These are phyloP conservation scores for Porites australiensis DNA, from an alignment of 64 coral and sea anemone genomes.

Conservation along the genomic window DNA sequence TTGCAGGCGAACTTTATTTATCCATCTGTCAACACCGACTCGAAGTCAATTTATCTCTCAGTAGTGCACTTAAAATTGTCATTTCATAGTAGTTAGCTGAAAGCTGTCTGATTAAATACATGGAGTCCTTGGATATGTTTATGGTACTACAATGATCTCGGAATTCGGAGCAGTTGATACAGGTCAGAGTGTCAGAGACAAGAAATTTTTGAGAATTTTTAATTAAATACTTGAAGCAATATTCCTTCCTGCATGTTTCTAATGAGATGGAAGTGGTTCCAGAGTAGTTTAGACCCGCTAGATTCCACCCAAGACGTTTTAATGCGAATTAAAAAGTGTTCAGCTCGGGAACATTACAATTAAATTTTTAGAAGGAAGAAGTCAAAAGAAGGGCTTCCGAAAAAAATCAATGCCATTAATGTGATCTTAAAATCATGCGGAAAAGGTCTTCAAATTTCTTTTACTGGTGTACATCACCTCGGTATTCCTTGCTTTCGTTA, in stretches of 20 bases:
- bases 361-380: background rate
- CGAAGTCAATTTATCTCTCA: slow-evolving; percentile 22
- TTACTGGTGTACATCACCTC: too few species aligned
- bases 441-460: too few species aligned
- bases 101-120: background rate
- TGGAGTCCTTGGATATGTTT: background rate
- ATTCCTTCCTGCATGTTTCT: background rate
- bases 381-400: too few species aligned
- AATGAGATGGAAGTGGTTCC: background rate
- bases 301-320: background rate
- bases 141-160: background rate
- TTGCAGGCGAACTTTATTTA: slow-evolving; percentile 2
- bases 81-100: background rate
- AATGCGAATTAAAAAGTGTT: background rate
- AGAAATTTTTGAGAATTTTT: background rate
- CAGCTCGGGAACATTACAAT: background rate
- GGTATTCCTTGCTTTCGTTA: too few species aligned
- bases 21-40: background rate
- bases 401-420: too few species aligned
- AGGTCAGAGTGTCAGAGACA: background rate
- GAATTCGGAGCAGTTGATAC: background rate
- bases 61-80: slow-evolving; percentile 8
- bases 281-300: too few species aligned
- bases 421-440: too few species aligned
- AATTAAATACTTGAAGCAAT: background rate